These are phyloP conservation scores for Oryzias sinensis DNA, from an alignment of 2,797 vertebrate genomes.

Conservation along the genomic window DNA sequence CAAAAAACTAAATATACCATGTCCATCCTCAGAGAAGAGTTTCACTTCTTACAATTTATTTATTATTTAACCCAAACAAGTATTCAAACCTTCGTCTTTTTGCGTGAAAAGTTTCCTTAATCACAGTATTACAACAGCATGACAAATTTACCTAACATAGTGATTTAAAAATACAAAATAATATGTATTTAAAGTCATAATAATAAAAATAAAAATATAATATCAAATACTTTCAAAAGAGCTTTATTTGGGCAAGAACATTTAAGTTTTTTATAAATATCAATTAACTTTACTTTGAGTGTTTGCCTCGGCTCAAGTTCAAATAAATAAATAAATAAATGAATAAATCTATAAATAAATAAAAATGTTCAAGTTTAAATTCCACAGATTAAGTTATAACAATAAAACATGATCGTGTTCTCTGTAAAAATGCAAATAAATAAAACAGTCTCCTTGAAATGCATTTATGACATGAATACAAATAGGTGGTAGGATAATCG, in stretches of 20 bases:
- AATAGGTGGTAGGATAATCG: too few relatives aligned
- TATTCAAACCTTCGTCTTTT: too few relatives aligned
- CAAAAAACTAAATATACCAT: too few relatives aligned
- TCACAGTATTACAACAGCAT: too few relatives aligned
- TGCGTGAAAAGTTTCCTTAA: too few relatives aligned
- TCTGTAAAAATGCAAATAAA: constrained; percentile 1
- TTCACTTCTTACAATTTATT: too few relatives aligned
- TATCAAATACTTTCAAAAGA: constrained; percentile 16
- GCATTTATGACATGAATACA: too few relatives aligned
- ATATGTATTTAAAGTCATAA: too few relatives aligned
- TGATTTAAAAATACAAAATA: not conserved
- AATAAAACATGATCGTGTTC: not conserved
- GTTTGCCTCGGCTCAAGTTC: not conserved
- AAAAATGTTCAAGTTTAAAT: constrained; percentile 9
- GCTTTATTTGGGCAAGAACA: not conserved
- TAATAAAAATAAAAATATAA: not conserved
- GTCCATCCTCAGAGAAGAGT: too few relatives aligned
- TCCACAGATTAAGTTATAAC: constrained; percentile 3
- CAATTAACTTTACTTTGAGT: too few relatives aligned
- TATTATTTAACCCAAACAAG: too few relatives aligned
- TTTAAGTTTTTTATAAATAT: not conserved
- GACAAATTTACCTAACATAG: too few relatives aligned
- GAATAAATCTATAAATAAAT: not conserved
- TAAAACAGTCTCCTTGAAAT: not conserved
- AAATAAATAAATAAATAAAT: constrained; percentile 9